phyloP scores from a whole-genome alignment of 1,140 invertebrate species.

The Drosophila suzukii region DNA sequence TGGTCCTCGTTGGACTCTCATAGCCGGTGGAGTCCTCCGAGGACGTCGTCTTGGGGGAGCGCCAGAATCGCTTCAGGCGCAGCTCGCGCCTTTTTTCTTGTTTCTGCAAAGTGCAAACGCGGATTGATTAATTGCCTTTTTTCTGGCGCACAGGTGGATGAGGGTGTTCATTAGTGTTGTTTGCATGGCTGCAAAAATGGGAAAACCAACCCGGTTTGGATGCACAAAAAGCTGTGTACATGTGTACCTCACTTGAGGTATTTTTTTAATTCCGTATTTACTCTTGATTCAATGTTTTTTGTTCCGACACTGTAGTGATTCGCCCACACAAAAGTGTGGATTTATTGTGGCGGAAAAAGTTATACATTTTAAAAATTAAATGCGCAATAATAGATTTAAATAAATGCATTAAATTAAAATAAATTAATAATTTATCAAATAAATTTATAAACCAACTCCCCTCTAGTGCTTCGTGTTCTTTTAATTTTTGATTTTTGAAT shows the following conservation, averaged over 20 bases:
- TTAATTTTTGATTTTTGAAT: neutral
- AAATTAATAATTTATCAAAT: neutral
- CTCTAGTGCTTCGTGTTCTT: neutral
- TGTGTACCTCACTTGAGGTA: neutral
- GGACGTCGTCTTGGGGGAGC: slow-evolving; percentile 84
- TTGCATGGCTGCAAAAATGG: neutral
- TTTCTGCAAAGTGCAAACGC: slow-evolving; percentile 68
- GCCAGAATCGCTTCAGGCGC: slow-evolving; percentile 85
- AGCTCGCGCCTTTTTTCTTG: slow-evolving; percentile 85
- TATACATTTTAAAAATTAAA: neutral
- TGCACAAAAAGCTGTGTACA: slow-evolving; percentile 2
- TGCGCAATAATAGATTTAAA: neutral
- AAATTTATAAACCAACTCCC: neutral
- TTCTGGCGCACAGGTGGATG: neutral
- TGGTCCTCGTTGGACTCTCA: slow-evolving; percentile 82
- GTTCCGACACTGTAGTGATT: neutral
- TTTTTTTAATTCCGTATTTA: neutral
- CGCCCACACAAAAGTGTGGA: neutral
- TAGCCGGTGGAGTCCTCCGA: slow-evolving; percentile 84
- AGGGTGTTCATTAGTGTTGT: slow-evolving; percentile 7
- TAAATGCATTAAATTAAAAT: neutral
- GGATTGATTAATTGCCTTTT: slow-evolving; percentile 29
- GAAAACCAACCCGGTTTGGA: neutral
- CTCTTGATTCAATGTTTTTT: neutral
- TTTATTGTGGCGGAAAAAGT: neutral